Evolutionary conservation across 2,797 vertebrate genomes (phyloP).

Genomic region (Dipus sagitta): DNA sequence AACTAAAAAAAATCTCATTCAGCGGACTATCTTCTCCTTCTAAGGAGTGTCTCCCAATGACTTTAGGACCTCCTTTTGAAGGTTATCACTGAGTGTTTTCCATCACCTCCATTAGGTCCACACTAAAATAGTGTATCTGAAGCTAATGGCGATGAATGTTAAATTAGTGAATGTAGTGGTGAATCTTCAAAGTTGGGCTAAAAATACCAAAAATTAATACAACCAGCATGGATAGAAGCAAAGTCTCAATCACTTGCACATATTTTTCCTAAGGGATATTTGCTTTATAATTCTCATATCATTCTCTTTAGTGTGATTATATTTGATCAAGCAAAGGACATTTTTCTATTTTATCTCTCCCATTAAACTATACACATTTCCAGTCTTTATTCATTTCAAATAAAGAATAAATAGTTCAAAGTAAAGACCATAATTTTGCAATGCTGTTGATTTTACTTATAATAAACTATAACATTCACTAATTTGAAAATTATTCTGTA

Average conservation of each 20-base stretch:
- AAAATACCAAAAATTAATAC: background rate
- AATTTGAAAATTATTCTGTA: background rate
- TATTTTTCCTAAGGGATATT: background rate
- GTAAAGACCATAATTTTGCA: background rate
- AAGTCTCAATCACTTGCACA: background rate
- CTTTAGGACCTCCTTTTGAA: background rate
- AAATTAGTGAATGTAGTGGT: background rate
- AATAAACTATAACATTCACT: background rate
- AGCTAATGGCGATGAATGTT: background rate
- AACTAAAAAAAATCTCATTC: background rate
- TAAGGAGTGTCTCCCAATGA: rapidly evolving
- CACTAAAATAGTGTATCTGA: background rate
- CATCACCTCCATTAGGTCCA: background rate
- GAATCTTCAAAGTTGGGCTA: background rate
- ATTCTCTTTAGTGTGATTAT: background rate
- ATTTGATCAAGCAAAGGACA: background rate
- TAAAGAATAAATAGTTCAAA: background rate
- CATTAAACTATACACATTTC: background rate
- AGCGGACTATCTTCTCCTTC: background rate
- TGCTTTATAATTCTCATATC: background rate
- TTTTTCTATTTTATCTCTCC: background rate
- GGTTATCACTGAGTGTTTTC: too few relatives aligned
- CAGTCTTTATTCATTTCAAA: background rate
- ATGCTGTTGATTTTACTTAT: background rate
- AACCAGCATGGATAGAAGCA: background rate